Evolutionary conservation across 2,797 vertebrate genomes (phyloP).

Genomic region (Neosalanx taihuensis): DNA sequence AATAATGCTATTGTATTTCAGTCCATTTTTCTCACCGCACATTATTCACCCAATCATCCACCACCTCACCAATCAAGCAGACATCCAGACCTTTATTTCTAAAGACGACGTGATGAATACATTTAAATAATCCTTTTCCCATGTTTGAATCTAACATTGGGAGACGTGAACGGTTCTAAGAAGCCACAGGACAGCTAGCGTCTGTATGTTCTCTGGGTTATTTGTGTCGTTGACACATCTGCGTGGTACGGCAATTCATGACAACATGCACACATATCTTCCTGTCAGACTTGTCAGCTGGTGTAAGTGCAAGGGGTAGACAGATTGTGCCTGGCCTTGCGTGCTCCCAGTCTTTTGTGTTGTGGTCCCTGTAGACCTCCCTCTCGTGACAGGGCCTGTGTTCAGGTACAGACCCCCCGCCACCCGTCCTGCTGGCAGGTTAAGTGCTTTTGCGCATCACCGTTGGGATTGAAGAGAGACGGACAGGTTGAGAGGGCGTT

Average conservation of each 20-base stretch:
- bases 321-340: conserved; percentile 67
- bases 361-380: conserved; percentile 56
- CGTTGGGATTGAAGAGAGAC: conserved; percentile 46
- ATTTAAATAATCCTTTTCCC: background rate
- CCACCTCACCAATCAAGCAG: background rate
- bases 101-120: background rate
- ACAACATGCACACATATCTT: conserved; percentile 35
- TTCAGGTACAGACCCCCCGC: conserved; percentile 61
- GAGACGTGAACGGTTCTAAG: conserved; percentile 2
- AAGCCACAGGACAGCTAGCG: background rate
- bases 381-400: conserved; percentile 69
- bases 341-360: conserved; percentile 65
- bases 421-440: conserved; percentile 65
- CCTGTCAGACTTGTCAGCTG: conserved; percentile 38
- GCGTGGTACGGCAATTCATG: conserved; percentile 48
- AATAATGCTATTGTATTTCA: conserved; percentile 18
- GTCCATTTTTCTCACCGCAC: background rate
- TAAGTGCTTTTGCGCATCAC: conserved; percentile 72
- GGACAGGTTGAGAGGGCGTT: conserved; percentile 30
- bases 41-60: background rate
- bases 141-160: background rate
- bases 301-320: conserved; percentile 52
- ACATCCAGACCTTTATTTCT: background rate
- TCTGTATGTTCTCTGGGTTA: conserved; percentile 39
- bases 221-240: conserved; percentile 20